A percentile compares a stretch with the other conserved stretches of the same genome.
Conservation (phyloP, 2,888 invertebrate genomes). For the Muschampia plurimacula region DNA sequence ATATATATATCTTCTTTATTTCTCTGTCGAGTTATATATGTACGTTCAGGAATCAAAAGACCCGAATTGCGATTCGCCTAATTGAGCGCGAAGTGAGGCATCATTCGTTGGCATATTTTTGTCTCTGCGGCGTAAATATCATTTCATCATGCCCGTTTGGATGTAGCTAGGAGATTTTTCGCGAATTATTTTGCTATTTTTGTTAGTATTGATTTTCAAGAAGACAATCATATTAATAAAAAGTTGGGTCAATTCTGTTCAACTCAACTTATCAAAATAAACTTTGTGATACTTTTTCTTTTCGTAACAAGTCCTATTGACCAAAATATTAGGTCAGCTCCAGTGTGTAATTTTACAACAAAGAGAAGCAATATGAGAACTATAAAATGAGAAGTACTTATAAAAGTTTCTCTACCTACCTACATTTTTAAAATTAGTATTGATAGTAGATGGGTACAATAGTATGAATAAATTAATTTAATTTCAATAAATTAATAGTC, state of each 20-base stretch:
- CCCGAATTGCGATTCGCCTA: slow-evolving; percentile 63
- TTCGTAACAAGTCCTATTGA: background rate
- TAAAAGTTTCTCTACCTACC: too few relatives aligned
- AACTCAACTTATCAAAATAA: background rate
- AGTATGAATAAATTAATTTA: too few relatives aligned
- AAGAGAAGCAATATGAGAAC: background rate
- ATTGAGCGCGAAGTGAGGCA: slow-evolving; percentile 55
- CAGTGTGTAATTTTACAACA: background rate
- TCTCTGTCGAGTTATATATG: slow-evolving; percentile 49
- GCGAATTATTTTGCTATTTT: slow-evolving; percentile 54
- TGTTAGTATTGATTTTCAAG: slow-evolving; percentile 37
- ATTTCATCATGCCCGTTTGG: slow-evolving; percentile 56
- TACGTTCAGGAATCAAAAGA: slow-evolving; percentile 48
- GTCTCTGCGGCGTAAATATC: slow-evolving; percentile 48
- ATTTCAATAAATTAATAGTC: too few relatives aligned
- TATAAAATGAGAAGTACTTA: background rate
- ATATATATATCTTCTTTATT: slow-evolving; percentile 59
- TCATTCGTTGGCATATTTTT: slow-evolving; percentile 62
- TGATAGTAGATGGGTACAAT: too few relatives aligned
- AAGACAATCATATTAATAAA: slow-evolving; percentile 54
- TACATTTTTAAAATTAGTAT: too few relatives aligned
- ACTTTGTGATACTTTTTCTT: background rate
- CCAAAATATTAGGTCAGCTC: background rate
- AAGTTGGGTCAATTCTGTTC: background rate
- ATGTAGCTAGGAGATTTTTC: slow-evolving; percentile 53